Base-by-base conservation (phyloP, 2,797 vertebrate species). In the Lophius americanus region DNA sequence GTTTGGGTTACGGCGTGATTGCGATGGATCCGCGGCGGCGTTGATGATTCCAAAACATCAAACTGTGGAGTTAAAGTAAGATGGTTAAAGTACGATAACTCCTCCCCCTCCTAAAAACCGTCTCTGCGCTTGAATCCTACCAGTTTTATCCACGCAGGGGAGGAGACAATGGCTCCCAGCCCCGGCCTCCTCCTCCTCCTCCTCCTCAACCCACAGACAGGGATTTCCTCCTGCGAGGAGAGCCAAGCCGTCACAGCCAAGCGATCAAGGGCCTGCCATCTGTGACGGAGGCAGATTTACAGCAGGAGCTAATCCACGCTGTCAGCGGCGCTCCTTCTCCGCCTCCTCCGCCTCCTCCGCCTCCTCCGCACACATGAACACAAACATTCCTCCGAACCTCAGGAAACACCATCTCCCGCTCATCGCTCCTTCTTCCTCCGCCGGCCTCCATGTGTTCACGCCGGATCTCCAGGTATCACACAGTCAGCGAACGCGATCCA, bases 201-300 rank as follows among this genome's bases (percentile, higher is more conserved):
- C 75, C 71, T 88, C 75, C 84, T 51, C 50, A 75, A 54, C 84
- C 86, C 85, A 86, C 84, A 92, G 89, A 93, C 89, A 91, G 89
- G 90, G 92, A 92, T 94, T 93, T 93, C 90, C 90, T 92, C 81
- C 88, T 88, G 85, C 68, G 78, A 84, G 80, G 86, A 85, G 90
- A 93, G 90, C 88, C 91, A 92, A 92, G 88, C 88, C 87, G 90
- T 92, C 92, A 93, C 90, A 94, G 91, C 85, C 89, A 85, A 90
- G 74, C 74, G 89, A 93, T 93, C 90, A 92, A 91, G 88, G 87
- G 81, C 75, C 87, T 91, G 91, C 92, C 92, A 92, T 92, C 92
- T 94, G 91, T 87, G 90, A 90, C 91, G 79, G 86, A 89, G 78
- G 85, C 89, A 89, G 90, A 91, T 93, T 92, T 93, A 93, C 89